Evolutionary conservation across 2,888 invertebrate genomes (phyloP), one percentile per base, ranked within the genome.

Genomic region (Argyresthia goedartella): DNA sequence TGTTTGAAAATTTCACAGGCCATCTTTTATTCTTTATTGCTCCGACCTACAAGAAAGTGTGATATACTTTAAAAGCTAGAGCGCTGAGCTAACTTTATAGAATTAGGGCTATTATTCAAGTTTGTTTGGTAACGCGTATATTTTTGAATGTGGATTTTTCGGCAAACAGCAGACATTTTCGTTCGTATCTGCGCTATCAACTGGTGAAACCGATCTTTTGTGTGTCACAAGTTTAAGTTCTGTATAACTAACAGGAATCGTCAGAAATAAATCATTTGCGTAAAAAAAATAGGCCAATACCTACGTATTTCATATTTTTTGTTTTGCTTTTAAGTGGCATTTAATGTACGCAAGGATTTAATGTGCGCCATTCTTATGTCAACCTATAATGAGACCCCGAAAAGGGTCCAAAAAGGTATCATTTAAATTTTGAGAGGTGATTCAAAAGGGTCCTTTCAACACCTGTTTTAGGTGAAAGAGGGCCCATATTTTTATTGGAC

Each of bases 391-490:
- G 41, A 25, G 41, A 41, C 6, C 41, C 41, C 41, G 13, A 13
- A 13, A 64, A 61, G 63, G 62, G 60, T 48, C 56, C 54, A 50
- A 60, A 64, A 62, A 53, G 58, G 59, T 56, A 57, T 61, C 65
- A 59, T 63, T 63, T 55, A 54, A 57, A 53, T 58, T 60, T 59
- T 25, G 59, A 52, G 51, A 49, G 44, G 57, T 56, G 58, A 61
- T 60, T 64, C 60, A 57, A 64, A 64, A 63, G 53, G 59, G 57
- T 25, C 55, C 54, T 46, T 52, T 59, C 59, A 56, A 62, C 54
- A 41, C 41, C 41, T 41, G 41, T 41, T 57, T 57, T 59, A 59
- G 61, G 62, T 57, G 60, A 64, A 63, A 63, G 63, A 59, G 25
- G 3, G 25, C 25, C 25, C 56, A 53, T 13, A 6, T 41, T 41